phyloP scores from a whole-genome alignment of 2,797 vertebrate genomes.

The Acanthurus lineatus region DNA sequence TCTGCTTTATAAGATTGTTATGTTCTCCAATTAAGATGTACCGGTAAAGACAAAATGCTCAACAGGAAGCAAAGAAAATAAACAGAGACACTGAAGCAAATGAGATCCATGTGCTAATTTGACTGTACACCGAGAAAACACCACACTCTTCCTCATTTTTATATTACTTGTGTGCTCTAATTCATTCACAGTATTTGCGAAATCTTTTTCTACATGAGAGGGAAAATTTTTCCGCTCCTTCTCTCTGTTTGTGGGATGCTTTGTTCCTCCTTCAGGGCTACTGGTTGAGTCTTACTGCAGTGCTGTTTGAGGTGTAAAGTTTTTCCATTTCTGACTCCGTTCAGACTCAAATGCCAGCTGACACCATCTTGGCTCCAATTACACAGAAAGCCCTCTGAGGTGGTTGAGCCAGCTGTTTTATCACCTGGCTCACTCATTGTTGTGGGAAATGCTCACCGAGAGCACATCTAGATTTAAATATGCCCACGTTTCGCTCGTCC shows the following conservation, averaged over 20 bases:
- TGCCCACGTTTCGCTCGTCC: slow-evolving; percentile 50
- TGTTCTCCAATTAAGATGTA: neutral
- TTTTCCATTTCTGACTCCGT: slow-evolving; percentile 12
- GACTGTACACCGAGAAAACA: neutral
- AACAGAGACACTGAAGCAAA: neutral
- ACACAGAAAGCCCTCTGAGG: slow-evolving; percentile 26
- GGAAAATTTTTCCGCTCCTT: neutral
- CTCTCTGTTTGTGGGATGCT: neutral
- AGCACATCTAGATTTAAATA: slow-evolving; percentile 57
- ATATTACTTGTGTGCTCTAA: neutral
- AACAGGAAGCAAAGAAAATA: neutral
- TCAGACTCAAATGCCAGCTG: slow-evolving; percentile 16
- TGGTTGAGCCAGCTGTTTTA: slow-evolving; percentile 49
- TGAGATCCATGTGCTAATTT: neutral
- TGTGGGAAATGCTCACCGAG: slow-evolving; percentile 38
- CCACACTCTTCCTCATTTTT: neutral
- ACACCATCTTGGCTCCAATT: slow-evolving; percentile 51
- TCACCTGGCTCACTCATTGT: slow-evolving; percentile 47
- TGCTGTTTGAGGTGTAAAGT: slow-evolving; percentile 54
- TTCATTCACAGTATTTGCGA: neutral
- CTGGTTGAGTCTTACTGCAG: neutral
- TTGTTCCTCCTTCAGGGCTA: neutral
- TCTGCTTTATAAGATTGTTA: neutral
- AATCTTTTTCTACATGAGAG: neutral
- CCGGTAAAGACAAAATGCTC: neutral